Conservation (phyloP, 2,888 invertebrate genomes). For the Petrolisthes cinctipes region DNA sequence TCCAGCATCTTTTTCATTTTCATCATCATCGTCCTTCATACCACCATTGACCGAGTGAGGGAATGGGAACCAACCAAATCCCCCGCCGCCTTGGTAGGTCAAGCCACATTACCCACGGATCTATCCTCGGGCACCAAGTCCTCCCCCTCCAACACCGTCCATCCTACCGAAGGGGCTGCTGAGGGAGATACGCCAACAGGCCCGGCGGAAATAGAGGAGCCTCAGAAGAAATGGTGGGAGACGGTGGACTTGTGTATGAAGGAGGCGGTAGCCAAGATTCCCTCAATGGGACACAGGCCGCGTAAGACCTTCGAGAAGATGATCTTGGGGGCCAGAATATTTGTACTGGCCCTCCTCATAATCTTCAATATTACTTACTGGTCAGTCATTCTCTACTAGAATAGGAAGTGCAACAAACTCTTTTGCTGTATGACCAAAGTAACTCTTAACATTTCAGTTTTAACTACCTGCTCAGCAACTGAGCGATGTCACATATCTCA, state of each 20-base stretch:
- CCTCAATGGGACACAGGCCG: background rate
- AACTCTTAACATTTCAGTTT: background rate
- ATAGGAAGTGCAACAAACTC: background rate
- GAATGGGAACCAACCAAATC: slow-evolving; percentile 20
- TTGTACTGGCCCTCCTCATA: slow-evolving; percentile 44
- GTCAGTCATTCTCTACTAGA: slow-evolving; percentile 35
- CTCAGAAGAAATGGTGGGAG: slow-evolving; percentile 26
- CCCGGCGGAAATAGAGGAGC: slow-evolving; percentile 24
- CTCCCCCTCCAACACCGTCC: slow-evolving; percentile 41
- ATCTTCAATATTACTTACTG: slow-evolving; percentile 61
- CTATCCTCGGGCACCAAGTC: slow-evolving; percentile 23
- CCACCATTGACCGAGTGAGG: slow-evolving; percentile 51
- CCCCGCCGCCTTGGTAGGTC: background rate
- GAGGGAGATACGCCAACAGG: background rate
- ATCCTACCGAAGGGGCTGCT: background rate
- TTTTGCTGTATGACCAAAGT: background rate
- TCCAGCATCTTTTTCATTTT: slow-evolving; percentile 61
- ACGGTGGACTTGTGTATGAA: slow-evolving; percentile 25
- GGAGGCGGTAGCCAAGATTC: slow-evolving; percentile 22
- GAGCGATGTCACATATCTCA: slow-evolving; percentile 6
- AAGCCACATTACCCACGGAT: background rate
- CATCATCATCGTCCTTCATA: slow-evolving; percentile 61
- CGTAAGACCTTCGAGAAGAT: slow-evolving; percentile 36
- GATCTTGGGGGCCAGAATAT: slow-evolving; percentile 45
- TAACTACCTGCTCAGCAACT: background rate